phyloP scores from a whole-genome alignment of 2,113 vertebrate genomes.

The Paradoxurus hermaphroditus region DNA sequence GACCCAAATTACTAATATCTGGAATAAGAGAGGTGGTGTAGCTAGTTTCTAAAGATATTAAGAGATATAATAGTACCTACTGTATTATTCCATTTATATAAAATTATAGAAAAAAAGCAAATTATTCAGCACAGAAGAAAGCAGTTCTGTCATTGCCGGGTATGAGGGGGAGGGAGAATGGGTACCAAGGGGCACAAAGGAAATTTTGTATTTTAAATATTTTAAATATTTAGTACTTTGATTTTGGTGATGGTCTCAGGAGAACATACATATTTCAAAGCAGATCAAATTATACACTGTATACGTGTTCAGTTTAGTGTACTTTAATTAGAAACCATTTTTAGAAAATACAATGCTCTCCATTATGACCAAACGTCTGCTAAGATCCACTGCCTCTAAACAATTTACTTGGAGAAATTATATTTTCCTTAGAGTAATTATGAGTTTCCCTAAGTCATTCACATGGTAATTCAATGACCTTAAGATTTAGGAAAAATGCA shows the following conservation, averaged over 20 bases:
- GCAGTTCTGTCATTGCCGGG: background rate
- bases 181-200: background rate
- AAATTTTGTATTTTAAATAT: background rate
- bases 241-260: background rate
- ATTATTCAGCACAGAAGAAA: background rate
- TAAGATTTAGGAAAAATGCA: background rate
- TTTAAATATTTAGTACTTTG: background rate
- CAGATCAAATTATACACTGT: background rate
- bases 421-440: background rate
- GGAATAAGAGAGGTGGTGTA: background rate
- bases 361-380: background rate
- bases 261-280: background rate
- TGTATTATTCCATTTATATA: background rate
- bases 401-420: slow-evolving; percentile 30
- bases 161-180: background rate
- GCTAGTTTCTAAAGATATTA: background rate
- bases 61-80: background rate
- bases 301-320: background rate
- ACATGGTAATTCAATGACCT: background rate
- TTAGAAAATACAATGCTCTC: background rate
- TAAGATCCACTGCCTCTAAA: background rate
- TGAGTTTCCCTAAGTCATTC: background rate
- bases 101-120: background rate
- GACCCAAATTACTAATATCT: background rate
- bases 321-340: background rate